Percentiles rank a stretch among this genome's conserved stretches.
phyloP scores from a whole-genome alignment of 2,888 invertebrate genomes.

The Eudemis profundana region DNA sequence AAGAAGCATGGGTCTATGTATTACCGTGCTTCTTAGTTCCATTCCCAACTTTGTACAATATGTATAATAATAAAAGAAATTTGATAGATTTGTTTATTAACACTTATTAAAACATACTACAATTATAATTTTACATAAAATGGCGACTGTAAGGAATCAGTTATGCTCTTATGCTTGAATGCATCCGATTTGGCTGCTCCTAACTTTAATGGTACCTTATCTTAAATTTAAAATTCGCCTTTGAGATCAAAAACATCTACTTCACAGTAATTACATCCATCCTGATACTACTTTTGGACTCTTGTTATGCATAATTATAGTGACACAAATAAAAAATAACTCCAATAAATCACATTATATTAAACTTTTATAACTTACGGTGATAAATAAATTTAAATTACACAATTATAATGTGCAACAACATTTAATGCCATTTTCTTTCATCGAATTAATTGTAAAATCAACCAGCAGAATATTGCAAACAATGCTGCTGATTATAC shows the following conservation, averaged over 20 bases:
- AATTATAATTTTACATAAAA: conserved; percentile 75
- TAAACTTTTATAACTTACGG: conserved; percentile 63
- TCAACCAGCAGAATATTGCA: background rate
- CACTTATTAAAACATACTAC: conserved; percentile 78
- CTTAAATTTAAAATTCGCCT: conserved; percentile 47
- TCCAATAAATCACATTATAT: conserved; percentile 77
- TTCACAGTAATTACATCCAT: conserved; percentile 47
- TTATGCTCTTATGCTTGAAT: conserved; percentile 50
- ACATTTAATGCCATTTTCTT: conserved; percentile 18
- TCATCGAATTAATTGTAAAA: background rate
- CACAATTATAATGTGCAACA: conserved; percentile 29
- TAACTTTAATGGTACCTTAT: conserved; percentile 50
- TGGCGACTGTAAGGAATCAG: conserved; percentile 65
- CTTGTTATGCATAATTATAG: conserved; percentile 48
- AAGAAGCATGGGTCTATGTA: too few relatives aligned
- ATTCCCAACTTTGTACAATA: background rate
- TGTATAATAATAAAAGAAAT: background rate
- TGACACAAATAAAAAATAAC: conserved; percentile 77
- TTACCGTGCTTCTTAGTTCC: background rate
- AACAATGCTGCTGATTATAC: conserved; percentile 2
- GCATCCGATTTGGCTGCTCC: conserved; percentile 61
- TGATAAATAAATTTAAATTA: conserved; percentile 47
- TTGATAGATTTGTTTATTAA: conserved; percentile 67
- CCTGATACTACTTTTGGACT: conserved; percentile 47
- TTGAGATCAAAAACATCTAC: conserved; percentile 50